A percentile compares a stretch with the other conserved stretches of the same genome.
phyloP scores from a whole-genome alignment of 2,888 invertebrate genomes.

The Calameuta pallipes region DNA sequence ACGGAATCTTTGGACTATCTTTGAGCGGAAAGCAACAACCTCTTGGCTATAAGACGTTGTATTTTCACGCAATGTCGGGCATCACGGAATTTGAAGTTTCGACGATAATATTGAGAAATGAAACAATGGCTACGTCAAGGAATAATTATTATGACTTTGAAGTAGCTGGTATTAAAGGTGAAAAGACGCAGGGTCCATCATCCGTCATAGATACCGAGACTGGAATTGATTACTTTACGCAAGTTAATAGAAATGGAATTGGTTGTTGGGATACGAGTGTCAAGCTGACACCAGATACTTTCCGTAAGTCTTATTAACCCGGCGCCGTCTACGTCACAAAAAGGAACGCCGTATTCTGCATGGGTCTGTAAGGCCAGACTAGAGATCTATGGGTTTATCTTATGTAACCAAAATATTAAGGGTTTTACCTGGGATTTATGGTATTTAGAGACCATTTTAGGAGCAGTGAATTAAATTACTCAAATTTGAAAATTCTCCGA shows the following conservation, averaged over 20 bases:
- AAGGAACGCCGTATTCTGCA: too few species aligned
- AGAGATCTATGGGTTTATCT: too few species aligned
- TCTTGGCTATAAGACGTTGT: constrained; percentile 76
- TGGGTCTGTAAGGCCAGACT: too few species aligned
- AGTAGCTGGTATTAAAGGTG: constrained; percentile 79
- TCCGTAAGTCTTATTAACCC: constrained; percentile 45
- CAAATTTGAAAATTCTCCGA: too few species aligned
- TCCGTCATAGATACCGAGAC: constrained; percentile 77
- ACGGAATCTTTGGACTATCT: constrained; percentile 83
- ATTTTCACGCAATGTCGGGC: constrained; percentile 86
- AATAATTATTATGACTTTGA: constrained; percentile 78
- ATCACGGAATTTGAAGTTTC: constrained; percentile 84
- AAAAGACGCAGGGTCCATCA: constrained; percentile 79
- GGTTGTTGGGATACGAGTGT: constrained; percentile 84
- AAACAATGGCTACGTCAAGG: constrained; percentile 75
- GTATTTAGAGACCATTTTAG: too few species aligned
- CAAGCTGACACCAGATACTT: constrained; percentile 73
- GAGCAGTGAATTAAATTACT: too few species aligned
- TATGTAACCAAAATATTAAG: too few species aligned
- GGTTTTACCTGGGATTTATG: too few species aligned
- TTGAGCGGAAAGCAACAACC: constrained; percentile 68
- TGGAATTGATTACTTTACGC: constrained; percentile 80
- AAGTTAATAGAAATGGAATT: constrained; percentile 81
- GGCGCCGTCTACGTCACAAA: too few species aligned
- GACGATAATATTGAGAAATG: constrained; percentile 78